Evolutionary conservation across 2,113 vertebrate genomes (phyloP).

Genomic region (Poecile atricapillus): DNA sequence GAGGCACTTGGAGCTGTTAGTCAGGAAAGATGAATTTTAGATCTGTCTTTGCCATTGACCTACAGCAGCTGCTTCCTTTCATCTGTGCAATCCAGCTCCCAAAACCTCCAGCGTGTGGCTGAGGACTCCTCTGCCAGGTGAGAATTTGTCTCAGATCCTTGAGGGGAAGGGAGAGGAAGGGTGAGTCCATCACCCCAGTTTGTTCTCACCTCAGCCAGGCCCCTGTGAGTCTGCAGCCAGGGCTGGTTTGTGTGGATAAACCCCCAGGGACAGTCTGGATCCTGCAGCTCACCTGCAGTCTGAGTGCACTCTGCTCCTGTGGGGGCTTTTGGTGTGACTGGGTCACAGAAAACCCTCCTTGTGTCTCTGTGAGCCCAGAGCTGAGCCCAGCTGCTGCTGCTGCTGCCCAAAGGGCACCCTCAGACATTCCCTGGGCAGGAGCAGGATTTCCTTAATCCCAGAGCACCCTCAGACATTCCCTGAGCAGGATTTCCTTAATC

Average conservation of each 20-base stretch:
- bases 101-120: neutral
- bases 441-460: neutral
- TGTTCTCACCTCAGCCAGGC: neutral
- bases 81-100: neutral
- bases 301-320: neutral
- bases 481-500: too few species aligned
- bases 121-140: neutral
- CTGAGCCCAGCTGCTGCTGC: neutral
- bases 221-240: neutral
- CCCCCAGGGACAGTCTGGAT: fast-evolving
- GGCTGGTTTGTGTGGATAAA: neutral
- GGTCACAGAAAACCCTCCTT: neutral
- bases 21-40: neutral
- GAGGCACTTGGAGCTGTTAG: neutral
- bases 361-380: neutral
- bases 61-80: neutral
- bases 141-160: neutral
- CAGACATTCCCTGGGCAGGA: neutral
- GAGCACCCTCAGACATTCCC: neutral
- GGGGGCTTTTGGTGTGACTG: neutral
- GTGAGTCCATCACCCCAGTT: neutral
- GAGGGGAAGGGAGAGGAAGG: neutral
- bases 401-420: neutral
- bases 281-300: fast-evolving
- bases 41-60: neutral